Evolutionary conservation across 2,888 invertebrate species (phyloP).

Genomic region (Spicauda simplicius): DNA sequence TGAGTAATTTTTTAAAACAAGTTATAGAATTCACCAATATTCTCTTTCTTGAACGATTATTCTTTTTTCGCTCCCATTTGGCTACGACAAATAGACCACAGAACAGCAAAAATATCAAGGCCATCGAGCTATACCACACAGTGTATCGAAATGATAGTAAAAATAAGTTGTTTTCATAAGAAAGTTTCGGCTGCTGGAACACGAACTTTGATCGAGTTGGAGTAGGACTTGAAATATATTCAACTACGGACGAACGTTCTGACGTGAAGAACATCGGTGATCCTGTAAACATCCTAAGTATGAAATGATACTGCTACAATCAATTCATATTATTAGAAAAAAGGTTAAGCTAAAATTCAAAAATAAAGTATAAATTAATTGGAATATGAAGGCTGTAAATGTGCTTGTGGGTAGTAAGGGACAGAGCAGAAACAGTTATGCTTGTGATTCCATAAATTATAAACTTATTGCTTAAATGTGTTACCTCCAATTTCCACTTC

Average conservation of each 20-base stretch:
- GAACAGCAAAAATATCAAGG: constrained; percentile 74
- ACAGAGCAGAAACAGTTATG: too few species aligned
- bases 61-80: constrained; percentile 38
- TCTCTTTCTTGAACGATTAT: constrained; percentile 41
- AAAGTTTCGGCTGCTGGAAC: constrained; percentile 89
- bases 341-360: too few species aligned
- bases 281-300: constrained; percentile 63
- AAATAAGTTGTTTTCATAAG: constrained; percentile 89
- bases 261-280: constrained; percentile 87
- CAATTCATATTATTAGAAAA: neutral
- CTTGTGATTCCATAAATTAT: too few species aligned
- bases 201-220: constrained; percentile 88
- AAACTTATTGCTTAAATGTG: too few species aligned
- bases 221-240: constrained; percentile 88
- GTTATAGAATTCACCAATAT: neutral
- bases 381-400: too few species aligned
- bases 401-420: too few species aligned
- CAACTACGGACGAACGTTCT: constrained; percentile 86
- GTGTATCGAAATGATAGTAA: constrained; percentile 86
- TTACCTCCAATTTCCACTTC: constrained; percentile 87
- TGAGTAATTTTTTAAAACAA: neutral
- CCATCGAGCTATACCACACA: constrained; percentile 87
- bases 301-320: neutral
- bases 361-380: too few species aligned
- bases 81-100: constrained; percentile 61